Evolutionary conservation across 2,113 vertebrate species (phyloP).

Genomic region (Morphnarchus princeps): DNA sequence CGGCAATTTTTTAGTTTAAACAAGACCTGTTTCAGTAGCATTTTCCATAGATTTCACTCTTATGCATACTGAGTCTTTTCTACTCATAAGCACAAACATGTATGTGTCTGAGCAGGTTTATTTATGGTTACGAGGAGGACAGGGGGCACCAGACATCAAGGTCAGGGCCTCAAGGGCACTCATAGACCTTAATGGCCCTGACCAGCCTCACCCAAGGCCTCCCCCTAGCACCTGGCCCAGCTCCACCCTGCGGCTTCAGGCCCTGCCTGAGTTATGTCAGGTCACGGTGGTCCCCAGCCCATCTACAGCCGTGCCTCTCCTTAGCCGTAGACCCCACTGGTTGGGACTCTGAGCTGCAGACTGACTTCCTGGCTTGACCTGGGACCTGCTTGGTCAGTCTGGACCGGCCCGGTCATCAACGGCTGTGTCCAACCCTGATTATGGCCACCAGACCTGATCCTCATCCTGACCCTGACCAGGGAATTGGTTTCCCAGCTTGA

Average conservation of each 20-base stretch:
- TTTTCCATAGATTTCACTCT: neutral
- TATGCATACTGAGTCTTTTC: neutral
- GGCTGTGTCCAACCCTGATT: neutral
- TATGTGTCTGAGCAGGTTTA: neutral
- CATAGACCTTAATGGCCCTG: neutral
- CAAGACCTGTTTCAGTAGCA: neutral
- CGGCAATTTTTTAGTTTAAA: neutral
- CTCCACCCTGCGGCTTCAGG: neutral
- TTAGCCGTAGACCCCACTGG: neutral
- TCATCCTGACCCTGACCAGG: neutral
- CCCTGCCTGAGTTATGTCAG: neutral
- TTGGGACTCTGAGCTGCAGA: neutral
- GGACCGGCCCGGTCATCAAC: neutral
- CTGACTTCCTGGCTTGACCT: neutral
- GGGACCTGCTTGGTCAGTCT: neutral
- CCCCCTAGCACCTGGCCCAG: neutral
- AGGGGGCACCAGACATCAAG: neutral
- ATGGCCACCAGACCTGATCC: neutral
- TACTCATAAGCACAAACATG: neutral
- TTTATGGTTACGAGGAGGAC: neutral
- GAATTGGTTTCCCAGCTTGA: neutral
- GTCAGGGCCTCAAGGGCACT: neutral
- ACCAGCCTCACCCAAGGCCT: neutral
- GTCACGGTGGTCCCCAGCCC: neutral
- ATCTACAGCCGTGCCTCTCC: neutral